A percentile compares a stretch with the other conserved stretches of the same genome.
Conservation (phyloP, 2,888 invertebrate genomes). For the Julus scandinavius region DNA sequence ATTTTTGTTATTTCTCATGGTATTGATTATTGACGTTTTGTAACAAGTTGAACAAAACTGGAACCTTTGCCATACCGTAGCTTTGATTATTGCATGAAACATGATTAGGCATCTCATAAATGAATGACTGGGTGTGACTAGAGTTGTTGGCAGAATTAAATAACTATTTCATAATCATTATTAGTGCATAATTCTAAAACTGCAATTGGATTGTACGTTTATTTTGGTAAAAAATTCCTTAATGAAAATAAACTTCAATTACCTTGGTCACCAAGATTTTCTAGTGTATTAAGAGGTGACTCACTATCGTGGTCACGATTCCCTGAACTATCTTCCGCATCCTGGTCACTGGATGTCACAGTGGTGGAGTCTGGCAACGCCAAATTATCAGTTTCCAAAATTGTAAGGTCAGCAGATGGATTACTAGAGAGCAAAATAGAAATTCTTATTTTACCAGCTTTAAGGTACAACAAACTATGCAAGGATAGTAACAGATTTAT, state of each 20-base stretch:
- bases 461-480: background rate
- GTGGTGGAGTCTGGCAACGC: constrained; percentile 30
- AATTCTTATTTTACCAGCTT: background rate
- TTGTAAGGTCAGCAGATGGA: background rate
- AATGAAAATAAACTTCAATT: constrained; percentile 28
- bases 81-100: no score
- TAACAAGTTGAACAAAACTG: no score
- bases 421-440: background rate
- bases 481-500: background rate
- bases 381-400: constrained; percentile 37
- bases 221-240: no score
- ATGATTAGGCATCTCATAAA: no score
- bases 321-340: constrained; percentile 44
- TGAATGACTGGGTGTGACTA: no score
- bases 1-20: no score
- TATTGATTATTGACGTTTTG: no score
- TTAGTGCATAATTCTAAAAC: background rate
- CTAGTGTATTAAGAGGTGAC: constrained; percentile 53
- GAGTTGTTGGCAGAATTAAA: no score
- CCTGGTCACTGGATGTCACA: background rate
- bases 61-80: no score
- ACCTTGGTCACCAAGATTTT: constrained; percentile 55
- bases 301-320: constrained; percentile 53
- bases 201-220: background rate
- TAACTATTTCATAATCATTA: background rate